Base-by-base conservation (phyloP, 2,113 vertebrate species). In the Choloepus hoffmanni region DNA sequence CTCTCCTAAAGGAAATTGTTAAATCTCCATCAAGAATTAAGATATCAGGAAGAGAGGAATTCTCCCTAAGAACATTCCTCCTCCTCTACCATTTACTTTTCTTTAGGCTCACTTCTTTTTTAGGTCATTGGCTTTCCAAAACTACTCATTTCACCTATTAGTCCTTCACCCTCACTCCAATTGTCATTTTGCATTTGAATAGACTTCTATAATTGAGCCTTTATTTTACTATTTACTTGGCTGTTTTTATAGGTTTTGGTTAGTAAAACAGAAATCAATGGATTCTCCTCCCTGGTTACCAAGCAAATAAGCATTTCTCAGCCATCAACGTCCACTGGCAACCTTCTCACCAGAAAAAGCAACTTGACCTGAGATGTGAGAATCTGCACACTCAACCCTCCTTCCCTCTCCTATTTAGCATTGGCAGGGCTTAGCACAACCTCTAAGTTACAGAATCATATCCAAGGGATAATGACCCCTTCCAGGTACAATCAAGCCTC, bases 41-140 rank as follows among this genome's bases (percentile, higher is more conserved):
- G 84, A 82, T 33, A 58, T 26, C 30, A 60, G 3, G 8, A 11
- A 45, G 30, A 92, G 36, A 73, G 19, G 55, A 6, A 4, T 28
- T 82, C 43, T 74, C 13, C 33, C 9, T 70, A 74, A 73, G 55
- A 91, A 55, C 36, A 48, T 45, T 65, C 28, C 5, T 21, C 67
- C n/a, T 79, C 76, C 26, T 28, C 45, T 76, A 70, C 13, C 60
- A 62, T 30, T 40, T 82, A 18, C 50, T 68, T 85, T 70, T 85
- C 68, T 67, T 87, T 87, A 72, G 40, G 58, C 53, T 95, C 12
- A 1, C 40, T 90, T 85, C 28, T 48, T 95, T 87, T 94, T 21
- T 84, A 96, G 77, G 72, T 68, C 77, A 73, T 55, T 82, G 70
- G 60, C 77, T 95, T 94, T 96, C 73, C 43, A 87, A 68, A 62